Percentiles rank a stretch among this genome's conserved stretches.
phyloP scores from a whole-genome alignment of 2,888 invertebrate genomes.

The Pheosia tremula region DNA sequence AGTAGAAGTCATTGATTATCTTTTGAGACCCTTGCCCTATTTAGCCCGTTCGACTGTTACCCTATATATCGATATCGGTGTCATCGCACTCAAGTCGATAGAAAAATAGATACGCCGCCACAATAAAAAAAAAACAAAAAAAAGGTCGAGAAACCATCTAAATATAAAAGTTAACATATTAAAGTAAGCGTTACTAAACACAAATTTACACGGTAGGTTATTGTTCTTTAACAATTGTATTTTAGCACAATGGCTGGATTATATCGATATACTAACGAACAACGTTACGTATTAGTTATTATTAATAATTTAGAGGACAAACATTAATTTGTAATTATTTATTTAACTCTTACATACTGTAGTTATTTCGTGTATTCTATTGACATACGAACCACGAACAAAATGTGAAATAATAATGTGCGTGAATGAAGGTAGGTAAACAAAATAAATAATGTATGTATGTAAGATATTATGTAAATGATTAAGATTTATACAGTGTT shows the following conservation, averaged over 20 bases:
- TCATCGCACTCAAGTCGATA: neutral
- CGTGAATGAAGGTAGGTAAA: slow-evolving; percentile 11
- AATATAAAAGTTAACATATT: too few relatives aligned
- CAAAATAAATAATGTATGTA: slow-evolving; percentile 16
- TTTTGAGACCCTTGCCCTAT: neutral
- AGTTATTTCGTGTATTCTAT: too few relatives aligned
- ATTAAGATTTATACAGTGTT: slow-evolving; percentile 19
- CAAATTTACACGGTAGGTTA: neutral
- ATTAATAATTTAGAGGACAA: neutral
- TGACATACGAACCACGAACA: neutral
- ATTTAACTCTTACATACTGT: neutral
- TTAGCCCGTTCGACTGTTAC: too few relatives aligned
- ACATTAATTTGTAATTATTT: neutral
- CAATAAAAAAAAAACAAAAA: too few relatives aligned
- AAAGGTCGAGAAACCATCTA: neutral
- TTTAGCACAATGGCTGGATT: neutral
- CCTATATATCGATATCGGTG: neutral
- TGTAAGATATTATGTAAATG: slow-evolving; percentile 11
- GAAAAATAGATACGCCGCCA: too few relatives aligned
- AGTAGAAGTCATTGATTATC: slow-evolving; percentile 18
- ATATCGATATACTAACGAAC: neutral
- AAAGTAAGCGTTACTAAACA: too few relatives aligned
- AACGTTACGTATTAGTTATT: neutral
- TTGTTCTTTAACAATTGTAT: neutral
- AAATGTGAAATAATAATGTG: slow-evolving; percentile 30